Evolutionary conservation across 2,888 invertebrate genomes (phyloP), one percentile per base, ranked within the genome.

Genomic region (Deilephila porcellus): DNA sequence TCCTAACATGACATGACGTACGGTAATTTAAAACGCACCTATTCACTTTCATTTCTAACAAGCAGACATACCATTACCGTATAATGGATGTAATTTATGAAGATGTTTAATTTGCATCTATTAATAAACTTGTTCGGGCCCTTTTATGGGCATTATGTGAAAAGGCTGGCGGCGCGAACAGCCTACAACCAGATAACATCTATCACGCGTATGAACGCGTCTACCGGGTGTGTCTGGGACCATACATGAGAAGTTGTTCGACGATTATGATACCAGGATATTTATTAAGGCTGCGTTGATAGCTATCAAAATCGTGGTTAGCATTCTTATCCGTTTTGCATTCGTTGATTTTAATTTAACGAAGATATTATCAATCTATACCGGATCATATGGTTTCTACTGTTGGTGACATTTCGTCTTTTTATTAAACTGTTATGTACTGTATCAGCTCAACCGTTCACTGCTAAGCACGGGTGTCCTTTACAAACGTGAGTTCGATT

Each of bases 161-260:
- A 64, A 45, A 64, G 37, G 11, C 64, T 64, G 64, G 37, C 37
- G 37, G n/a, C 20, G 37, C 20, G 37, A 19, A 64, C 64, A 37
- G 7, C 37, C 37, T 37, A 37, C 37, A 11, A 64, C 64, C 11
- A 64, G 64, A 64, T 64, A 64, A 64, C 37, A 64, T 64, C 64
- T 37, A 64, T 37, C n/a, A 64, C 37, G 64, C 64, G 20, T 64
- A n/a, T 64, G 64, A 34, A 37, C 37, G 63, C 17, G 56, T 64
- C 64, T 64, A 64, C 64, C 64, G 64, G 64, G 64, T 64, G 8
- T 64, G n/a, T 72, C 62, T 63, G 37, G 20, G 11, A 64, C 37
- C 20, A 20, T 37, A 64, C 64, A 45, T 11, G 37, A 64, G 64
- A 63, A 63, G 19, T 62, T 32, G 63, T 64, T 45, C 8, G 4